These are phyloP conservation scores for Oxystoma pomonae DNA, from an alignment of 2,888 invertebrate species.

Conservation along the genomic window DNA sequence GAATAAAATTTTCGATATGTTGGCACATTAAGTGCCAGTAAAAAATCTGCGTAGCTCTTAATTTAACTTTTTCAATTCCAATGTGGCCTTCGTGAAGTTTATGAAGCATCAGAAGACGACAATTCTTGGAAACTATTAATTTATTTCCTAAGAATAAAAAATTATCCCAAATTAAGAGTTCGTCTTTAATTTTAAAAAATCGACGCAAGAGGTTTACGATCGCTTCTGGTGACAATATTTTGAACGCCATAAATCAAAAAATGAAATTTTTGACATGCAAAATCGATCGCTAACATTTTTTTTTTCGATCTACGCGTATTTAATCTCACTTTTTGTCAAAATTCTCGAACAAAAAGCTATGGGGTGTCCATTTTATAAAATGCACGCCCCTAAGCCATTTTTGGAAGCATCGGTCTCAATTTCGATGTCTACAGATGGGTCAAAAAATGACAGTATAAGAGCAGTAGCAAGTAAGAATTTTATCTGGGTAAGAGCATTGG, in stretches of 20 bases:
- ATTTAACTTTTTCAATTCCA: slow-evolving; percentile 28
- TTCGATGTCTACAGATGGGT: slow-evolving; percentile 1
- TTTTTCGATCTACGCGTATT: slow-evolving; percentile 1
- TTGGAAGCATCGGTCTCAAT: not conserved
- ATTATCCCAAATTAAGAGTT: not conserved
- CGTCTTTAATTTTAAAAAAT: not conserved
- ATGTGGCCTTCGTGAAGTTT: slow-evolving; percentile 27
- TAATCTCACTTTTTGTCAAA: not conserved
- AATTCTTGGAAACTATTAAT: slow-evolving; percentile 14
- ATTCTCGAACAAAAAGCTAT: not conserved
- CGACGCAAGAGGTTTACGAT: not conserved
- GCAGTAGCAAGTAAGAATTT: not conserved
- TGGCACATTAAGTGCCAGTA: slow-evolving; percentile 25
- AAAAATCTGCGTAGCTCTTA: slow-evolving; percentile 24
- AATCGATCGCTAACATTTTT: not conserved
- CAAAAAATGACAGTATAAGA: not conserved
- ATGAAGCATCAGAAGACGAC: slow-evolving; percentile 20
- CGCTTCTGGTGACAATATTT: not conserved
- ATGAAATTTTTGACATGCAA: not conserved
- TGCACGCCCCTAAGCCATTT: not conserved
- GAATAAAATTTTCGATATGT: not conserved
- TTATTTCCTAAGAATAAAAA: not conserved
- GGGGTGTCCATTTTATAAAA: not conserved
- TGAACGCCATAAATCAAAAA: not conserved
- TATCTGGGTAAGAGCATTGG: slow-evolving; percentile 13